These are phyloP conservation scores for Graphium colonna DNA, from an alignment of 2,888 invertebrate species.

Conservation along the genomic window DNA sequence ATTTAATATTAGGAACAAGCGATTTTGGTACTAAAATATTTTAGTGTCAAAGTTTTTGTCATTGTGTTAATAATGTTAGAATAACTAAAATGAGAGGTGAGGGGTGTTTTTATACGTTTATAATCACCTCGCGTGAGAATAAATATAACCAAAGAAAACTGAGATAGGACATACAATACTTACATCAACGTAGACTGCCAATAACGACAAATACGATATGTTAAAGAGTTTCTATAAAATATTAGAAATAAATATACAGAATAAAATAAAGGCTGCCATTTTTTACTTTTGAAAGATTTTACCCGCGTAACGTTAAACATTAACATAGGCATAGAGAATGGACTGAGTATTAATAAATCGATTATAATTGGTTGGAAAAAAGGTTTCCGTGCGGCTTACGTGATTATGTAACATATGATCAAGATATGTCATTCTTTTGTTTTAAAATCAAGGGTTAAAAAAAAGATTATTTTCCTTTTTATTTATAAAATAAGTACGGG, in stretches of 20 bases:
- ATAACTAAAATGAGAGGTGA: neutral
- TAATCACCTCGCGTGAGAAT: slow-evolving; percentile 26
- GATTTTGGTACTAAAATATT: neutral
- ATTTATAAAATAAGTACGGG: too few relatives aligned
- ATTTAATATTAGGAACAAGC: slow-evolving; percentile 5
- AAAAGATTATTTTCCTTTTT: too few relatives aligned
- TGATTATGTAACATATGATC: too few relatives aligned
- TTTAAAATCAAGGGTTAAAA: too few relatives aligned
- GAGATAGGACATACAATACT: slow-evolving; percentile 42
- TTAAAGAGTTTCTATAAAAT: slow-evolving; percentile 57
- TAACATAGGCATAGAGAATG: neutral
- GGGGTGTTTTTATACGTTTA: slow-evolving; percentile 1
- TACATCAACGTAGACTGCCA: slow-evolving; percentile 50
- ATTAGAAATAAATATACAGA: slow-evolving; percentile 40
- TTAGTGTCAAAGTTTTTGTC: neutral
- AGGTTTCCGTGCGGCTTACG: too few relatives aligned
- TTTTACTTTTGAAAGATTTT: slow-evolving; percentile 45
- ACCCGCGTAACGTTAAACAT: slow-evolving; percentile 31
- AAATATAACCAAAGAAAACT: slow-evolving; percentile 59
- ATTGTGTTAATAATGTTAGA: slow-evolving; percentile 6
- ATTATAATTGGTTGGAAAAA: too few relatives aligned
- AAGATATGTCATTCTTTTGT: too few relatives aligned
- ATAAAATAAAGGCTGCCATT: slow-evolving; percentile 58
- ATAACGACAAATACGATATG: slow-evolving; percentile 39
- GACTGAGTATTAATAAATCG: too few relatives aligned